Evolutionary conservation across 2,113 vertebrate genomes (phyloP), one percentile per base, ranked within the genome.

Genomic region (Hirundichthys speculiger): DNA sequence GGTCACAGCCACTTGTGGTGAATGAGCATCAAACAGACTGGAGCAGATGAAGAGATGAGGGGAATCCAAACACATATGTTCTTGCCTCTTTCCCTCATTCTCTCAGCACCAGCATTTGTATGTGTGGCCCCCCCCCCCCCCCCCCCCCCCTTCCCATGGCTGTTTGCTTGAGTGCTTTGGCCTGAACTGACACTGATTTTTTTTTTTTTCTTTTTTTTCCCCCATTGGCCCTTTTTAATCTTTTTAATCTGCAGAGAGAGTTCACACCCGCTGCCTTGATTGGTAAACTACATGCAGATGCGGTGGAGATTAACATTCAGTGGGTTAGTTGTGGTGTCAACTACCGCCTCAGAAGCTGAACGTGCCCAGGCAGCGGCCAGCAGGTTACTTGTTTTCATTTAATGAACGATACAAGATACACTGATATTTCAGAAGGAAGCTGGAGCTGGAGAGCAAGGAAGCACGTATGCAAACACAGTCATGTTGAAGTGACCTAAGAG

Each of bases 161-260:
- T 72, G 62, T 76, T 77, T 79, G 77, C 75, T 78, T 77, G 62
- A 16, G 57, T 19, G 64, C 59, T 62, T 73, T 54, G 53, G 63
- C 68, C 57, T 59, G 66, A 86, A 84, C 65, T 56, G 72, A 82
- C 27, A 40, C 58, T 45, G 75, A n/a, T n/a, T n/a, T n/a, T n/a
- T n/a, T 62, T 77, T 83, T 77, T 83, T 67, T 62, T n/a, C n/a
- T n/a, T n/a, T n/a, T n/a, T n/a, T n/a, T n/a, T n/a, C 68, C 73
- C 63, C 86, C 84, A 89, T 88, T 89, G 89, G 79, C 79, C 80
- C 86, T 84, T 86, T 90, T 88, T 84, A 87, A 90, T 72, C 82
- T 76, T 42, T 86, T 80, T 82, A 89, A 86, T 87, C 82, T 84
- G 72, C 49, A 2, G 69, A 80, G n/a, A n/a, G 77, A 80, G 79